phyloP scores from a whole-genome alignment of 2,113 vertebrate genomes.

The Malurus cyaneus region DNA sequence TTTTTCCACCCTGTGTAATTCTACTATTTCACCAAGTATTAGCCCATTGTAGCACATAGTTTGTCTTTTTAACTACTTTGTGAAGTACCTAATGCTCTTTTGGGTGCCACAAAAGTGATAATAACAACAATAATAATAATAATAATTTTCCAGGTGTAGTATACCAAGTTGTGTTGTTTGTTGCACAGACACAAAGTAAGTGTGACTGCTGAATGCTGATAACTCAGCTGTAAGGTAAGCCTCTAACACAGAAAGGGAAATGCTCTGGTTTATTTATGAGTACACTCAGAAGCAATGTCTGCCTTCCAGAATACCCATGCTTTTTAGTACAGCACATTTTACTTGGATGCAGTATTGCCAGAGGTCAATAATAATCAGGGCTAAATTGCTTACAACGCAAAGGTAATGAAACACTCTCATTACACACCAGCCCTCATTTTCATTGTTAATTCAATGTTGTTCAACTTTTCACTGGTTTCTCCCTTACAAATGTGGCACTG shows the following conservation, averaged over 20 bases:
- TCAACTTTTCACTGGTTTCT: slow-evolving; percentile 42
- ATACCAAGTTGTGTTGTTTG: neutral
- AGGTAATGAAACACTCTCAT: slow-evolving; percentile 52
- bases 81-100: neutral
- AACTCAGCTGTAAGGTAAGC: slow-evolving; percentile 6
- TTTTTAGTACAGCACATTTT: neutral
- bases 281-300: neutral
- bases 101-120: neutral
- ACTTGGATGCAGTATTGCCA: neutral
- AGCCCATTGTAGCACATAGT: neutral
- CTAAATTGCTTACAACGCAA: slow-evolving; percentile 33
- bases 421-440: slow-evolving; percentile 43
- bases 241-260: neutral
- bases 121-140: neutral
- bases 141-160: neutral
- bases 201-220: neutral
- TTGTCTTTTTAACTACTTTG: slow-evolving; percentile 24
- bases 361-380: slow-evolving; percentile 39
- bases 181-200: neutral
- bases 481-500: neutral
- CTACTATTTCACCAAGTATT: neutral
- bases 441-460: slow-evolving; percentile 40
- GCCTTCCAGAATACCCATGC: neutral
- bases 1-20: neutral
- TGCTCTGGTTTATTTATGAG: slow-evolving; percentile 9